phyloP scores from a whole-genome alignment of 2,797 vertebrate species.

The Anguilla megastoma region DNA sequence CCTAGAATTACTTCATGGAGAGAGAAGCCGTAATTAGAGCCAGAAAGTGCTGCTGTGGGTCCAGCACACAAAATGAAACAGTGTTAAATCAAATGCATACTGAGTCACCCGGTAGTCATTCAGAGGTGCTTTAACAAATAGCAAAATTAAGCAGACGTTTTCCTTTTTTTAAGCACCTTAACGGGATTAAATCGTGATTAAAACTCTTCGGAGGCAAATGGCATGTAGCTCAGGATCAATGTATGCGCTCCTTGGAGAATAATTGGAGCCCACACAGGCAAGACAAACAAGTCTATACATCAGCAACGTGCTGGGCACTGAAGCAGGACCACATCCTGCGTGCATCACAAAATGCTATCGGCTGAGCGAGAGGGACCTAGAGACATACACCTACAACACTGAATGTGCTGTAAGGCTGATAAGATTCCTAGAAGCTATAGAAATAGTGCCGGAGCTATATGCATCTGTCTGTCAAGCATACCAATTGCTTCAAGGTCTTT shows the following conservation, averaged over 20 bases:
- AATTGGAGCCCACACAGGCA: slow-evolving; percentile 17
- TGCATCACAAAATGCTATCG: not conserved
- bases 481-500: not conserved
- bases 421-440: not conserved
- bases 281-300: slow-evolving; percentile 20
- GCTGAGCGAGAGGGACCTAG: not conserved
- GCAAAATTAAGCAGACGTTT: slow-evolving; percentile 19
- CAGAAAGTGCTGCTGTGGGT: not conserved
- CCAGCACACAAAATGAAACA: slow-evolving; percentile 19
- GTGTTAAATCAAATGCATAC: not conserved
- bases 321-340: not conserved
- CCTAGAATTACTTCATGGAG: not conserved
- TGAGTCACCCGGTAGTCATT: not conserved
- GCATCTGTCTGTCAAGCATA: not conserved
- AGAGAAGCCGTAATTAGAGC: not conserved
- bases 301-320: not conserved
- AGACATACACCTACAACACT: not conserved
- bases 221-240: slow-evolving; percentile 41
- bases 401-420: not conserved
- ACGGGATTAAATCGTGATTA: slow-evolving; percentile 42
- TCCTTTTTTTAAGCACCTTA: slow-evolving; percentile 37
- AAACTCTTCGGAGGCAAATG: slow-evolving; percentile 28
- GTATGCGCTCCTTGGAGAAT: slow-evolving; percentile 30
- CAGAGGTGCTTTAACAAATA: slow-evolving; percentile 11
- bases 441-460: not conserved